Conservation (phyloP, 2,113 vertebrate species). For the Archocentrus centrarchus region DNA sequence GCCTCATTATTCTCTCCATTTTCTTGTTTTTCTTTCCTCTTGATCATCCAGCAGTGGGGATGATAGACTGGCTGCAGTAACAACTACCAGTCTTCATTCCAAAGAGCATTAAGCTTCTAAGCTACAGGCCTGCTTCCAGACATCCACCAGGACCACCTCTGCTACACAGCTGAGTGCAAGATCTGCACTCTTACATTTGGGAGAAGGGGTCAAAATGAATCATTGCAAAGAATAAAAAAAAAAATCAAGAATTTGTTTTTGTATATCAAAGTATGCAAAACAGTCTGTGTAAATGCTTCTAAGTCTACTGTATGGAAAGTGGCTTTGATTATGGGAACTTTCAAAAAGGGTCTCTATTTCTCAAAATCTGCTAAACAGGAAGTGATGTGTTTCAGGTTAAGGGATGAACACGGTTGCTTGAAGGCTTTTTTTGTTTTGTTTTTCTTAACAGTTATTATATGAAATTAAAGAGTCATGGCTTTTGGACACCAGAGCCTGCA, state of each 20-base stretch:
- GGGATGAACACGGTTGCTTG: background rate
- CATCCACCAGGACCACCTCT: constrained; percentile 39
- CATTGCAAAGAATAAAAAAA: background rate
- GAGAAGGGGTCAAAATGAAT: background rate
- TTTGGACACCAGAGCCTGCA: constrained; percentile 28
- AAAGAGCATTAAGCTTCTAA: constrained; percentile 40
- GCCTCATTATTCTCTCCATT: constrained; percentile 31
- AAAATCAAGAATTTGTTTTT: constrained; percentile 2
- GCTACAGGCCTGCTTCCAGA: constrained; percentile 23
- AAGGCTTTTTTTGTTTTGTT: background rate
- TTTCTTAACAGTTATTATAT: background rate
- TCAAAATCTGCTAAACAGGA: background rate
- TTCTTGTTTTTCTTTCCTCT: constrained; percentile 44
- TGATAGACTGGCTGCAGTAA: constrained; percentile 25
- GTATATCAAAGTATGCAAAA: background rate
- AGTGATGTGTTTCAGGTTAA: constrained; percentile 4
- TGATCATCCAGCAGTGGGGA: constrained; percentile 47
- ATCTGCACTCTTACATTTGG: constrained; percentile 12
- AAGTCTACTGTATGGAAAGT: background rate
- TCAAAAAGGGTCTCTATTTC: background rate
- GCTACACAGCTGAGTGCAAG: background rate
- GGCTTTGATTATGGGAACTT: background rate
- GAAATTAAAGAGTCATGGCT: constrained; percentile 23
- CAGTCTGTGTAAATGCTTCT: background rate
- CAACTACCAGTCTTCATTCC: constrained; percentile 52